These are phyloP conservation scores for Endotricha flammealis DNA, from an alignment of 2,888 invertebrate genomes.

Conservation along the genomic window DNA sequence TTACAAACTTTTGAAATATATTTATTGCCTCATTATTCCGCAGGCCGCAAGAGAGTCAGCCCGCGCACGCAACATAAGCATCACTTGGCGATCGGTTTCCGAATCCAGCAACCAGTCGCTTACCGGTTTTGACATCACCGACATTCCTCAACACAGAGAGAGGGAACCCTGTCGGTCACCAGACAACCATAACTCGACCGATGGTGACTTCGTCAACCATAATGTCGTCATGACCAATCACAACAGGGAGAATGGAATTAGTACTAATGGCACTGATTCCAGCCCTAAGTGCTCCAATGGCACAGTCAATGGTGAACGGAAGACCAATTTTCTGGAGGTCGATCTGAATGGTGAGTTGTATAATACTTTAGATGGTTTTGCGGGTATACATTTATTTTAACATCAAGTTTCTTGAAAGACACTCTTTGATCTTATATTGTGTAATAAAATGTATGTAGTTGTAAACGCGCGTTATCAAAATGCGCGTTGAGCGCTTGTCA, in stretches of 20 bases:
- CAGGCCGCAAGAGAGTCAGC: conserved; percentile 54
- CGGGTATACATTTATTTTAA: too few relatives aligned
- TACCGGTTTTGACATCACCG: conserved; percentile 50
- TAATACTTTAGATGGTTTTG: too few relatives aligned
- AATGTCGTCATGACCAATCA: conserved; percentile 34
- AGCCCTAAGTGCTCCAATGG: too few relatives aligned
- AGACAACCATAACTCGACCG: conserved; percentile 38
- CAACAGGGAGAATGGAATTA: conserved; percentile 29
- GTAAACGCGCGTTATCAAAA: too few relatives aligned
- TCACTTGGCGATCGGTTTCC: conserved; percentile 71
- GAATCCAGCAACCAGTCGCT: conserved; percentile 71
- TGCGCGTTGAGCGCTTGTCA: too few relatives aligned
- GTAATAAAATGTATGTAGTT: too few relatives aligned
- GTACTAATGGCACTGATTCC: conserved; percentile 29
- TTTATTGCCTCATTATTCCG: not conserved
- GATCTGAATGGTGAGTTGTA: conserved; percentile 60
- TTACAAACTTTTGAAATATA: not conserved
- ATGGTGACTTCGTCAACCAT: conserved; percentile 35
- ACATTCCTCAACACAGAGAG: conserved; percentile 32
- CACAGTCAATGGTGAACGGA: conserved; percentile 39
- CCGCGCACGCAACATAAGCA: conserved; percentile 62
- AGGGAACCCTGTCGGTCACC: conserved; percentile 25
- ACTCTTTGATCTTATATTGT: too few relatives aligned
- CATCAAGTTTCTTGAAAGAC: too few relatives aligned
- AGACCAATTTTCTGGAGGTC: conserved; percentile 60